These are phyloP conservation scores for Melanerpes aurifrons DNA, from an alignment of 2,113 vertebrate species.

Conservation along the genomic window DNA sequence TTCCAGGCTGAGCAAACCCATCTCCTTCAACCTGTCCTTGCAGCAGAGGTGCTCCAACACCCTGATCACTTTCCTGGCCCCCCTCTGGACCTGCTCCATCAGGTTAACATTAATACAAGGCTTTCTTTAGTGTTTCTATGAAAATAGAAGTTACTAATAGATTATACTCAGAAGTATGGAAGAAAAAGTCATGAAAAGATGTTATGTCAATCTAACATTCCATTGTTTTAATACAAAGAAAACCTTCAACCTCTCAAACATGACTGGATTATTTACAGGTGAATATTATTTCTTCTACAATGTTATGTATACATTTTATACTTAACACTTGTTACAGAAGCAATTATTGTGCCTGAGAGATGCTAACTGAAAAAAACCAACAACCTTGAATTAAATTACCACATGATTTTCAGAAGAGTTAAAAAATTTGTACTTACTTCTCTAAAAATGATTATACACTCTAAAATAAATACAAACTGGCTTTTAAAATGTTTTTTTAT, in stretches of 20 bases:
- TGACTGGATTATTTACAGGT: background rate
- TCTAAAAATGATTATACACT: background rate
- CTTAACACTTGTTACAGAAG: slow-evolving; percentile 25
- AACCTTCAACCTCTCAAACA: background rate
- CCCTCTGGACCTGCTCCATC: too few species aligned
- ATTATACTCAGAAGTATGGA: background rate
- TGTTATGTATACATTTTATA: background rate
- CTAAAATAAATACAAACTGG: background rate
- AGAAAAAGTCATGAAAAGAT: background rate
- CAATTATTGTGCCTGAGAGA: background rate
- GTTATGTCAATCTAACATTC: background rate
- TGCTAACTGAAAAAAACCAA: slow-evolving; percentile 26
- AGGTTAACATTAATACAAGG: background rate
- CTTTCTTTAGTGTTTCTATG: background rate
- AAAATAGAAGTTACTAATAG: background rate
- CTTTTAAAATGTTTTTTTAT: background rate
- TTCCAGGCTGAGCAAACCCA: too few species aligned
- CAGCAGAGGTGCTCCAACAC: too few species aligned
- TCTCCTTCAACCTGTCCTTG: too few species aligned
- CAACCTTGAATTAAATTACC: slow-evolving; percentile 35
- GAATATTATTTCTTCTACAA: background rate
- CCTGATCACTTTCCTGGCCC: too few species aligned
- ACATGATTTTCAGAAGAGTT: slow-evolving; percentile 7
- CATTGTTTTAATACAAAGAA: background rate
- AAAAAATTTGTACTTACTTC: background rate